These are phyloP conservation scores for Zonitis immaculata DNA, from an alignment of 2,888 invertebrate genomes.

Conservation along the genomic window DNA sequence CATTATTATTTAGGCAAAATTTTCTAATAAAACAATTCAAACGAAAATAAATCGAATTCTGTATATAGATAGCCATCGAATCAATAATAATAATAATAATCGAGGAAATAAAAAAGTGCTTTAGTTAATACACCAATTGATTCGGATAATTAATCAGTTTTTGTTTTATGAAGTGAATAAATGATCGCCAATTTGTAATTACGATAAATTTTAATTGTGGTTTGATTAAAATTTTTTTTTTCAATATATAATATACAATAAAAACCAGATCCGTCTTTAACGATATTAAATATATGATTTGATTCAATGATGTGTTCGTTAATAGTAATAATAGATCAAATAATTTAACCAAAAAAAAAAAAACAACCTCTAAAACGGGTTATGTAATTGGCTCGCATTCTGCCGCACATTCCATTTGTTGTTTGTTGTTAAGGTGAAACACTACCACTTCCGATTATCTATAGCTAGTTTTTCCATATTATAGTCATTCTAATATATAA, in stretches of 20 bases:
- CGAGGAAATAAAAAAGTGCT: constrained; percentile 7
- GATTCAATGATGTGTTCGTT: no score
- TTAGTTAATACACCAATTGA: constrained; percentile 14
- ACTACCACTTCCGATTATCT: neutral
- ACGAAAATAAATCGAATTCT: constrained; percentile 14
- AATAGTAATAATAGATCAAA: neutral
- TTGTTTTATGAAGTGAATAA: constrained; percentile 6
- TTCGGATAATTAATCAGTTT: constrained; percentile 15
- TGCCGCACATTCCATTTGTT: neutral
- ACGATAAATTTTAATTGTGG: constrained; percentile 14
- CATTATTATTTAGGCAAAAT: no score
- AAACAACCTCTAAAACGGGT: neutral
- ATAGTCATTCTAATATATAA: no score
- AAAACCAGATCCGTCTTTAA: neutral
- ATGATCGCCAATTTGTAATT: constrained; percentile 13
- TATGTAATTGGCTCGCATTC: neutral
- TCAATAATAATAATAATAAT: neutral
- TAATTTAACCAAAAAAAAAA: neutral
- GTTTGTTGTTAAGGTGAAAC: neutral
- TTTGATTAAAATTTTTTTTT: constrained; percentile 15
- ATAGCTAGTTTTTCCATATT: no score
- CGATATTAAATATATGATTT: neutral
- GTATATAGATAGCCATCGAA: constrained; percentile 14
- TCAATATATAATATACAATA: constrained; percentile 2
- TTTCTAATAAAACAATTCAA: no score